These are phyloP conservation scores for Sarotherodon lohbergeri DNA, from an alignment of 2,113 vertebrate species.

Conservation along the genomic window DNA sequence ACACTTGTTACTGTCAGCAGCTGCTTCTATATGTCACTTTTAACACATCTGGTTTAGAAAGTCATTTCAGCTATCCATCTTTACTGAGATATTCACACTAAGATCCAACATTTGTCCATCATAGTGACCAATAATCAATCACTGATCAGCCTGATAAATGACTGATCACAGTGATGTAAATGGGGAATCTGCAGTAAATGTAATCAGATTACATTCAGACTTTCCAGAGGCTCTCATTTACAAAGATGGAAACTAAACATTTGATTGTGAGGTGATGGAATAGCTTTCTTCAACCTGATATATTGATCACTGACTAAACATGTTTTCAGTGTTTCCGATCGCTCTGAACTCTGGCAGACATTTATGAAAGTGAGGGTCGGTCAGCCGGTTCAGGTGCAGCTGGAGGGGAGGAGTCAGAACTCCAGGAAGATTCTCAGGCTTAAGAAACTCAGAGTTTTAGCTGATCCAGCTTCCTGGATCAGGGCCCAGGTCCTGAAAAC, in stretches of 20 bases:
- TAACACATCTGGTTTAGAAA: background rate
- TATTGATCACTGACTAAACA: background rate
- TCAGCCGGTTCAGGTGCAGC: background rate
- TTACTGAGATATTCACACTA: background rate
- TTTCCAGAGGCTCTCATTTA: accelerated
- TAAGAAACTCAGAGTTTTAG: background rate
- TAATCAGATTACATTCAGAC: background rate
- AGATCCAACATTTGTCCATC: background rate
- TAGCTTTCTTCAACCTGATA: no score
- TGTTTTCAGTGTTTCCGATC: no score
- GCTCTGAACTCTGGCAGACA: no score
- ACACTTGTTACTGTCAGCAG: background rate
- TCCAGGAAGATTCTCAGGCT: background rate
- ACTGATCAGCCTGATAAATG: background rate
- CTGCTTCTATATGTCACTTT: background rate
- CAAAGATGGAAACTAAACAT: background rate
- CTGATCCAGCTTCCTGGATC: background rate
- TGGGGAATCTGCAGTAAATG: background rate
- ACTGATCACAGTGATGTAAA: background rate
- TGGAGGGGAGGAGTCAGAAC: background rate
- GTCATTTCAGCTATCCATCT: background rate
- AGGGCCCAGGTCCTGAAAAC: background rate
- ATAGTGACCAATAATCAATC: background rate
- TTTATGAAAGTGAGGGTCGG: background rate
- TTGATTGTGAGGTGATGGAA: no score